Evolutionary conservation across 2,797 vertebrate genomes (phyloP).

Genomic region (Taenioides sp.): DNA sequence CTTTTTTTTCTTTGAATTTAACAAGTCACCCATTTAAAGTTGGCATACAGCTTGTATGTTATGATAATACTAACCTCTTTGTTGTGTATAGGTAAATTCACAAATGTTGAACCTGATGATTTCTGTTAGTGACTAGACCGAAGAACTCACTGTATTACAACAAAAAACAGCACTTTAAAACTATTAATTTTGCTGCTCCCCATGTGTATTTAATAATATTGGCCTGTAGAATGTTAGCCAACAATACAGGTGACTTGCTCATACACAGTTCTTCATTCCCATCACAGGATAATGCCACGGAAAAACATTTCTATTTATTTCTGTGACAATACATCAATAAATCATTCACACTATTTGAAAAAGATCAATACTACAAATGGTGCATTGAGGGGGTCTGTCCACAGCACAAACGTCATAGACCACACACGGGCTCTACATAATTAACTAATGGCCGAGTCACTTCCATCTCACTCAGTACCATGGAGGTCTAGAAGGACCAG

Average conservation of each 20-base stretch:
- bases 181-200: too few relatives aligned
- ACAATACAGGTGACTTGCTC: background rate
- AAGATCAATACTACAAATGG: slow-evolving; percentile 1
- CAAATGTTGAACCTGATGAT: background rate
- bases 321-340: background rate
- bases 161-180: too few relatives aligned
- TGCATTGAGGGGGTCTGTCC: background rate
- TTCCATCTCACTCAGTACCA: background rate
- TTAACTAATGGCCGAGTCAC: slow-evolving; percentile 49
- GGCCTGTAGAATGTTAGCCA: too few relatives aligned
- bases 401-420: background rate
- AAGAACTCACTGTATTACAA: too few relatives aligned
- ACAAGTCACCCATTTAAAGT: background rate
- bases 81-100: background rate
- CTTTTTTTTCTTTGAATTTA: too few relatives aligned
- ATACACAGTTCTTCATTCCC: background rate
- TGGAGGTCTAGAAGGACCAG: slow-evolving; percentile 22
- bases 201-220: too few relatives aligned
- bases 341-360: background rate
- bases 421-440: slow-evolving; percentile 42
- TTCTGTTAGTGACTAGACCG: too few relatives aligned
- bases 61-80: slow-evolving; percentile 49
- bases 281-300: background rate
- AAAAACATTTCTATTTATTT: background rate
- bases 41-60: background rate